Evolutionary conservation across 1,140 invertebrate species (phyloP), one percentile per base, ranked within the genome.

Genomic region (Ceratosolen solmsi): DNA sequence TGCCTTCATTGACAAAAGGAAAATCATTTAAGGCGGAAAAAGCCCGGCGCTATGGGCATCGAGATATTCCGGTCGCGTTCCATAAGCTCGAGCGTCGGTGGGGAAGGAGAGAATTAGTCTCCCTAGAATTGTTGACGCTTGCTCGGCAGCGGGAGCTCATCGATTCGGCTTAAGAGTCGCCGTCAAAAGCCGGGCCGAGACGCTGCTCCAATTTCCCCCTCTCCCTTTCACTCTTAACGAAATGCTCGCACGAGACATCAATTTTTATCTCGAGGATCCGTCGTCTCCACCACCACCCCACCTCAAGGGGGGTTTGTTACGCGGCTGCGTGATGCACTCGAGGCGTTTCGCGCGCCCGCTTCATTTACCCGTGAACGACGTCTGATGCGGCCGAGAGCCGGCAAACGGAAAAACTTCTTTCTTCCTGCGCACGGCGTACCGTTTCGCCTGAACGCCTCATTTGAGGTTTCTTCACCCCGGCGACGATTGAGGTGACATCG

Each of bases 171-270:
- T 68, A 68, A 38, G 33, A 36, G 22, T n/a, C 63, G 7, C 0
- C 0, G 33, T 38, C 2, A n/a, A 68, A 38, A 68, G 7, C 17
- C 63, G n/a, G 27, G 60, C 27, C 17, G 33, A 68, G 63, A 68
- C 33, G 22, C 4, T 36, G 36, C 20, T 68, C 36, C 63, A 68
- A 68, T 68, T 68, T 38, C 60, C 1, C 33, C 2, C 30, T 13
- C 60, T 46, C 56, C 25, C 36, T 74, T 72, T 71, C 11, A 65
- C 30, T 74, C 58, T 70, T 74, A 81, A 70, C 80, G 74, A 76
- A 82, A 82, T 51, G 68, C 65, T 82, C 65, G 80, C 49, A 82
- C 80, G 65, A 82, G 74, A 63, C 80, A 82, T 82, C 80, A 82
- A 77, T 77, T 82, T 82, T 82, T 82, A 82, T 82, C 80, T 77